These are phyloP conservation scores for Odontothrips loti DNA, from an alignment of 2,888 invertebrate species.

Conservation along the genomic window DNA sequence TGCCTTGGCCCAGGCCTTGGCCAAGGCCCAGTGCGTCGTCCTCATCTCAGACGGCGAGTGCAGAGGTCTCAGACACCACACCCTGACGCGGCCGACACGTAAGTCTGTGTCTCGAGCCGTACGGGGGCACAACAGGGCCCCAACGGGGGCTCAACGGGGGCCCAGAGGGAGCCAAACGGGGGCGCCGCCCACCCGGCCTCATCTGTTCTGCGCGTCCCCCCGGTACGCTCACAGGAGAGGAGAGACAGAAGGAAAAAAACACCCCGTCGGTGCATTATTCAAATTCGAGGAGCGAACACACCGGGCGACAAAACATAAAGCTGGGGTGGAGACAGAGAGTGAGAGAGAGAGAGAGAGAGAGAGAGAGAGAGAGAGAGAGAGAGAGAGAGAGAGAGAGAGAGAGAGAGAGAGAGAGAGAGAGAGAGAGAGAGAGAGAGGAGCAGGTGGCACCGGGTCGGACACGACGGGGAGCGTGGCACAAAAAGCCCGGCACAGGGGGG, in stretches of 20 bases:
- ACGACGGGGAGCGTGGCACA: neutral
- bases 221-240: too few relatives aligned
- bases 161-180: too few relatives aligned
- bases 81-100: too few relatives aligned
- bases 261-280: neutral
- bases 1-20: too few relatives aligned
- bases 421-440: neutral
- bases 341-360: neutral
- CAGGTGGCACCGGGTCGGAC: neutral
- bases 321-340: neutral
- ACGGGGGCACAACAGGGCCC: too few relatives aligned
- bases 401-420: conserved; percentile 18
- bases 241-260: neutral
- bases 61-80: too few relatives aligned
- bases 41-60: too few relatives aligned
- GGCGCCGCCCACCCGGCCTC: too few relatives aligned
- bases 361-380: neutral
- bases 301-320: neutral
- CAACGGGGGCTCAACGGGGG: too few relatives aligned
- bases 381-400: neutral
- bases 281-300: neutral
- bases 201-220: too few relatives aligned
- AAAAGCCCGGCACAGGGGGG: neutral
- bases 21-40: too few relatives aligned
- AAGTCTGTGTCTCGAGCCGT: too few relatives aligned